Evolutionary conservation across 2,113 vertebrate genomes (phyloP).

Genomic region (Pseudonaja textilis): DNA sequence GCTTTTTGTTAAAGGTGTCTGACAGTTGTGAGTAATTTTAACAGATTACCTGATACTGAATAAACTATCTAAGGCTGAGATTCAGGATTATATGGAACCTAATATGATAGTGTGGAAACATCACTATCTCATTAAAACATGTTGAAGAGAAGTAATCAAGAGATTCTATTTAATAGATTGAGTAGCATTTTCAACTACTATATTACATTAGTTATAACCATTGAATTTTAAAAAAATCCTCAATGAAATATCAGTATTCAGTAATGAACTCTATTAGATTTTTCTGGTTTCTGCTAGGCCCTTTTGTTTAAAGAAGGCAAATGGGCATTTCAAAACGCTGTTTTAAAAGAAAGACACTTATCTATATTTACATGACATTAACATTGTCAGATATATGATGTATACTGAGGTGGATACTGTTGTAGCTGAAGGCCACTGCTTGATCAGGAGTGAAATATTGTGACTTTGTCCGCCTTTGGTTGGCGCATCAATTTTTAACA

Average conservation of each 20-base stretch:
- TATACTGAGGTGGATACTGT: not conserved
- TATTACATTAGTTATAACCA: not conserved
- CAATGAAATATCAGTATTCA: not conserved
- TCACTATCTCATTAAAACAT: not conserved
- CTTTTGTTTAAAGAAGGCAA: not conserved
- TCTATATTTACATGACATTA: not conserved
- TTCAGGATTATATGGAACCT: not conserved
- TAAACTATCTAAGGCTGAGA: not conserved
- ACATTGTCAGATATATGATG: not conserved
- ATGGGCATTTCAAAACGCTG: not conserved
- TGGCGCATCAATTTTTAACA: not conserved
- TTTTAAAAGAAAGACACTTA: not conserved
- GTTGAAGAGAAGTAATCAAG: not conserved
- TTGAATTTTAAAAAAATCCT: not conserved
- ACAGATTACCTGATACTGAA: not conserved
- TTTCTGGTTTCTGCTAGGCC: not conserved
- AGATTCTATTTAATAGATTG: not conserved
- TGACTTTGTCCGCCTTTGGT: not conserved
- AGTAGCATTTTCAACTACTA: not conserved
- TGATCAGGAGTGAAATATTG: not conserved
- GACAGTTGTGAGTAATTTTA: not conserved
- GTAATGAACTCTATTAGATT: not conserved
- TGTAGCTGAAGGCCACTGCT: not conserved
- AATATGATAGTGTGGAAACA: not conserved
- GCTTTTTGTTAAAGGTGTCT: not conserved